Percentiles rank a stretch among this genome's conserved stretches.
These are phyloP conservation scores for Protonemura montana DNA, from an alignment of 2,888 invertebrate genomes.

Conservation along the genomic window DNA sequence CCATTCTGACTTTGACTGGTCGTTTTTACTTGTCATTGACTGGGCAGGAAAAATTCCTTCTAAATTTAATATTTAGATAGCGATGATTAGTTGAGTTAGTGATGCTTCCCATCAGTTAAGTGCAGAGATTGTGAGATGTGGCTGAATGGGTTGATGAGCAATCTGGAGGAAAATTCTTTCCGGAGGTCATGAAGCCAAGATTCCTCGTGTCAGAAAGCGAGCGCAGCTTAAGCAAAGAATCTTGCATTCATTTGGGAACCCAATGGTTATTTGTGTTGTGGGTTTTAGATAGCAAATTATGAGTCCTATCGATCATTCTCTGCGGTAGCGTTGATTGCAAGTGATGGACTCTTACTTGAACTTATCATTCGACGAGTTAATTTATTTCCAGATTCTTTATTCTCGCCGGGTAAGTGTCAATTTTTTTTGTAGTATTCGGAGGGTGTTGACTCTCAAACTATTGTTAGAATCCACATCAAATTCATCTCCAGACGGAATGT, in stretches of 20 bases:
- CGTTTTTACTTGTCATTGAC: background rate
- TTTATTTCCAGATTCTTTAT: background rate
- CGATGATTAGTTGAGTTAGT: constrained; percentile 28
- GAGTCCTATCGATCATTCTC: background rate
- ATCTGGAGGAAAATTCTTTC: background rate
- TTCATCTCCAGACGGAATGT: constrained; percentile 9
- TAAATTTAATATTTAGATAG: background rate
- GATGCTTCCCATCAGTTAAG: constrained; percentile 38
- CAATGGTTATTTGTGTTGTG: background rate
- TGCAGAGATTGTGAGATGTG: constrained; percentile 13
- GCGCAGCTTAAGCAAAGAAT: background rate
- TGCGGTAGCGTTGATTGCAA: background rate
- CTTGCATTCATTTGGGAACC: background rate
- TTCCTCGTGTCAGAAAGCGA: background rate
- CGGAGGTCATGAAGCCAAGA: background rate
- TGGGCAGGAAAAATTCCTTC: background rate
- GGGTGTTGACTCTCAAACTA: constrained; percentile 17
- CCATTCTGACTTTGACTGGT: background rate
- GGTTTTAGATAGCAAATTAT: background rate
- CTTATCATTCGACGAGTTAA: background rate
- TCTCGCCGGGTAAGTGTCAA: background rate
- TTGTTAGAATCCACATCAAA: constrained; percentile 10
- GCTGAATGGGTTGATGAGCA: background rate
- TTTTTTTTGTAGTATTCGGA: background rate
- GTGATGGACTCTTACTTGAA: background rate